These are phyloP conservation scores for Noctua janthina DNA, from an alignment of 2,888 invertebrate genomes.

Conservation along the genomic window DNA sequence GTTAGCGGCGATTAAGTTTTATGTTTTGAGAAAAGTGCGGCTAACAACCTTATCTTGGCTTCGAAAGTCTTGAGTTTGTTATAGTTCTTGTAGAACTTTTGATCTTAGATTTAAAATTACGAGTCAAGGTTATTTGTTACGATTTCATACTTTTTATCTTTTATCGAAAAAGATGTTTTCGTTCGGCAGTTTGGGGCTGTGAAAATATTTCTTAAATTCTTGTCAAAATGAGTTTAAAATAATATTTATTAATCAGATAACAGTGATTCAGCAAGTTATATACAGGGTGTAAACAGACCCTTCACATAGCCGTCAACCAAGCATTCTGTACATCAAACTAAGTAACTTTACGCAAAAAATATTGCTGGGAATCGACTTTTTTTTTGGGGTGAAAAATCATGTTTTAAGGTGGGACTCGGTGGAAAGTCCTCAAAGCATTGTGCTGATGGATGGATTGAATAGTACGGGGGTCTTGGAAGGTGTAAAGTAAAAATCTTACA, in stretches of 20 bases:
- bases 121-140: background rate
- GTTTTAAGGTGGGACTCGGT: too few relatives aligned
- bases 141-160: conserved; percentile 7
- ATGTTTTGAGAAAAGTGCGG: conserved; percentile 44
- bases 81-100: conserved; percentile 42
- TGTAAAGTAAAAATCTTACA: too few relatives aligned
- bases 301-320: too few relatives aligned
- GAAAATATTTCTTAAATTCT: background rate
- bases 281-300: too few relatives aligned
- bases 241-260: background rate
- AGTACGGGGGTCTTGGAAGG: too few relatives aligned
- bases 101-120: conserved; percentile 35
- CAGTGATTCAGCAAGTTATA: background rate
- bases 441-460: too few relatives aligned
- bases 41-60: conserved; percentile 41
- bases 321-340: too few relatives aligned
- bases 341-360: too few relatives aligned
- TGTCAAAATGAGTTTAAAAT: background rate
- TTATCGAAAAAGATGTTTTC: background rate
- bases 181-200: background rate
- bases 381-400: too few relatives aligned
- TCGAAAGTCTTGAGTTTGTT: conserved; percentile 31
- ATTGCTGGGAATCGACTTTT: too few relatives aligned
- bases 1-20: conserved; percentile 41
- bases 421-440: too few relatives aligned